Evolutionary conservation across 2,113 vertebrate genomes (phyloP).

Genomic region (Anguilla japonica): DNA sequence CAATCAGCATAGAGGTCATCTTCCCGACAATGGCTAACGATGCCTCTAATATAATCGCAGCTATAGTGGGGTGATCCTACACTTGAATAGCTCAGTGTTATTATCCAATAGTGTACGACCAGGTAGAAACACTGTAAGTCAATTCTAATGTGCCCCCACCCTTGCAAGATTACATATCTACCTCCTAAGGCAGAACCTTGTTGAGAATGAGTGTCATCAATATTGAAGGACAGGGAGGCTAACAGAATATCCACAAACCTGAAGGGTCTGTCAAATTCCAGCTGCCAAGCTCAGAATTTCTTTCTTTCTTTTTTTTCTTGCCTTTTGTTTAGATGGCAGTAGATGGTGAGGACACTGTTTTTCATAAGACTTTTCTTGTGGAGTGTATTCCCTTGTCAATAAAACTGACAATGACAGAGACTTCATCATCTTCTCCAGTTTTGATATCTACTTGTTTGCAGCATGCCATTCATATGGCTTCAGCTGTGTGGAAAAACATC

Average conservation of each 20-base stretch:
- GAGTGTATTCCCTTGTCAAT: conserved; percentile 6
- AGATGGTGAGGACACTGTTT: background rate
- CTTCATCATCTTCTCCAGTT: conserved; percentile 4
- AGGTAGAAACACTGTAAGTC: background rate
- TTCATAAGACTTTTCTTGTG: background rate
- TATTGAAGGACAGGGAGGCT: background rate
- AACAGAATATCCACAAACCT: background rate
- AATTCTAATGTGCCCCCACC: background rate
- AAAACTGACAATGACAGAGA: background rate
- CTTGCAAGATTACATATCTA: background rate
- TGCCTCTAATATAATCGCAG: conserved; percentile 11
- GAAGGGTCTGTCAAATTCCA: background rate
- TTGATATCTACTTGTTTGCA: conserved; percentile 9
- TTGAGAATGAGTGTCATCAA: background rate
- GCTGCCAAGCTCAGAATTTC: background rate
- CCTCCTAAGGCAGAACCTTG: background rate
- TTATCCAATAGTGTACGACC: background rate
- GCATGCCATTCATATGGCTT: background rate
- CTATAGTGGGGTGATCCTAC: conserved; percentile 48
- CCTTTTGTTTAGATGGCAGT: background rate
- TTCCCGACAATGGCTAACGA: conserved; percentile 7
- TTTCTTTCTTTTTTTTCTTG: background rate
- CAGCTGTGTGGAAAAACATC: conserved; percentile 17
- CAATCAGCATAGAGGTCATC: conserved; percentile 17
- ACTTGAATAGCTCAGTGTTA: conserved; percentile 43